Percentiles rank a stretch among this genome's conserved stretches.
phyloP scores from a whole-genome alignment of 2,113 vertebrate genomes.

The Cinclus mexicanus region DNA sequence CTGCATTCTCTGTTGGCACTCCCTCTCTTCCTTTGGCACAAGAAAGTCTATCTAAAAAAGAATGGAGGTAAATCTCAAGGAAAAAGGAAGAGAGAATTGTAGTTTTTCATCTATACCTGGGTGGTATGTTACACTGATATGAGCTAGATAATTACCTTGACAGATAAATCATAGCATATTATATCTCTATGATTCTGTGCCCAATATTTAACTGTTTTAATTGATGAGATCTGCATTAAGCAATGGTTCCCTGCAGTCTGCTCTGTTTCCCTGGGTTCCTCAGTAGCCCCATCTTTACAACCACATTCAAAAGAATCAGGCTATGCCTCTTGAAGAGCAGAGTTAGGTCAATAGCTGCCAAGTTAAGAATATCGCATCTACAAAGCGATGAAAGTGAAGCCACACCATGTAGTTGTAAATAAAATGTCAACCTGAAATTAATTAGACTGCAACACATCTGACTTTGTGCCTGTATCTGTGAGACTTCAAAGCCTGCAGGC shows the following conservation, averaged over 20 bases:
- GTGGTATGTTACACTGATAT: not conserved
- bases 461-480: not conserved
- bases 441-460: slow-evolving; percentile 46
- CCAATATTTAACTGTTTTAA: not conserved
- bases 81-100: slow-evolving; percentile 2
- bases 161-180: not conserved
- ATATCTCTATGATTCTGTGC: not conserved
- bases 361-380: not conserved
- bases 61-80: slow-evolving; percentile 1
- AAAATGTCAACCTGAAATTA: slow-evolving; percentile 63
- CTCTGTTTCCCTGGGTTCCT: not conserved
- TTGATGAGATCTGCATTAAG: not conserved
- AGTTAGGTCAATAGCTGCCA: slow-evolving; percentile 35
- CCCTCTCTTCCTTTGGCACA: not conserved
- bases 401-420: not conserved
- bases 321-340: not conserved
- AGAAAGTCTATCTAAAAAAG: not conserved
- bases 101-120: not conserved
- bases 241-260: not conserved
- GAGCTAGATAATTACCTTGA: not conserved
- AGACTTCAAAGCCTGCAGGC: slow-evolving; percentile 53
- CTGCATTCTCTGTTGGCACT: not conserved
- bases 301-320: not conserved
- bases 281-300: not conserved
- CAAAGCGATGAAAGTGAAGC: slow-evolving; percentile 21